Evolutionary conservation across 2,888 invertebrate genomes (phyloP), one percentile per base, ranked within the genome.

Genomic region (Tetanocera ferruginea): DNA sequence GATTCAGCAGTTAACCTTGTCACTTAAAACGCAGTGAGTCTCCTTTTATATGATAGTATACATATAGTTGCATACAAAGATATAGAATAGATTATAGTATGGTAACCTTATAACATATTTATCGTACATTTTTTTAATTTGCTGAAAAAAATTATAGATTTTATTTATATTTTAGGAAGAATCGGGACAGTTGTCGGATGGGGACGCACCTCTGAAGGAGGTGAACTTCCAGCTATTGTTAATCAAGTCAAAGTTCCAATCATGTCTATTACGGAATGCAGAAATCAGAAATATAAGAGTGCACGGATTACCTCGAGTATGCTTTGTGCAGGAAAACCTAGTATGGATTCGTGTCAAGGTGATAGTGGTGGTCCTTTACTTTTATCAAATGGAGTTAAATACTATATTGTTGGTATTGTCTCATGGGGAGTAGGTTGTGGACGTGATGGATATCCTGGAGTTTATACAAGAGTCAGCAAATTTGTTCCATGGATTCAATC

Each of bases 201-300:
- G 96, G 96, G 96, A 0, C 91, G 96, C 8, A 95, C 95, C 0
- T 92, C 94, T 0, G 96, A 96, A 87, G 95, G 95, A 3, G 96
- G 96, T 1, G 93, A 93, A 86, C 88, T 96, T 67, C 95, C 96
- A 3, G 93, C 93, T 1, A 91, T 95, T 66, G 94, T 96, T 6
- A 95, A 96, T 85, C 95, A 96, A 89, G 96, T 96, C 0, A 93
- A 94, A 83, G 96, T 97, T 60, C 96, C 96, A 0, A 96, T 97
- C 81, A 91, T 96, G 82, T 94, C 94, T 4, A 91, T 95, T 73
- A 91, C 91, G 3, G 95, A 96, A 87, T 96, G 96, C 86, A 91
- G 95, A 55, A 94, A 93, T 71, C 94, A 95, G 93, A 96, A 96
- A 89, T 97, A 97, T 86, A 92, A 95, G 78, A 94, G 96, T 0